phyloP scores from a whole-genome alignment of 2,797 vertebrate species.

The Pseudochromis fuscus region DNA sequence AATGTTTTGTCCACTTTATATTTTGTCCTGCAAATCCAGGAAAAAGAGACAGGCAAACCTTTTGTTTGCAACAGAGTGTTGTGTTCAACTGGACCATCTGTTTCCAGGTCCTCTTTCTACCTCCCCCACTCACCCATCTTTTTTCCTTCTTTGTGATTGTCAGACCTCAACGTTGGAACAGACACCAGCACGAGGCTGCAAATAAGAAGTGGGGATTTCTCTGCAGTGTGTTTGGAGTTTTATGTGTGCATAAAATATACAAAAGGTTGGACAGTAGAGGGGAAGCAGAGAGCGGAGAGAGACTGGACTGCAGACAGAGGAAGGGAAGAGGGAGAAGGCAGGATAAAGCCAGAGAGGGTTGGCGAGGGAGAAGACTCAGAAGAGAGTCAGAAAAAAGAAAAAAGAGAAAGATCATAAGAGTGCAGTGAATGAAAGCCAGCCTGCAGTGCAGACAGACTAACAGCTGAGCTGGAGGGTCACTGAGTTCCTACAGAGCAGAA shows the following conservation, averaged over 20 bases:
- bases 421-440: slow-evolving; percentile 77
- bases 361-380: not conserved
- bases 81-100: slow-evolving; percentile 48
- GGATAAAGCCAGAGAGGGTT: slow-evolving; percentile 17
- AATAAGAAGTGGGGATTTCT: slow-evolving; percentile 50
- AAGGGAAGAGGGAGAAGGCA: slow-evolving; percentile 16
- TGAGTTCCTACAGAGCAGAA: slow-evolving; percentile 76
- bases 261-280: not conserved
- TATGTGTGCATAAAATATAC: slow-evolving; percentile 58
- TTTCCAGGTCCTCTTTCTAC: slow-evolving; percentile 30
- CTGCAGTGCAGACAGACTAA: slow-evolving; percentile 76
- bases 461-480: slow-evolving; percentile 83
- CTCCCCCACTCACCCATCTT: slow-evolving; percentile 11
- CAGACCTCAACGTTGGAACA: slow-evolving; percentile 49
- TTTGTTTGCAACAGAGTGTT: slow-evolving; percentile 38
- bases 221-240: slow-evolving; percentile 42
- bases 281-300: not conserved
- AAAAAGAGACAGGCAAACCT: slow-evolving; percentile 15
- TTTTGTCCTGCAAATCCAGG: slow-evolving; percentile 31
- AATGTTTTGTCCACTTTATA: slow-evolving; percentile 25
- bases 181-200: slow-evolving; percentile 48
- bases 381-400: slow-evolving; percentile 40
- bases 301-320: slow-evolving; percentile 25
- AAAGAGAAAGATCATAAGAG: slow-evolving; percentile 51
- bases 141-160: slow-evolving; percentile 19